Base-by-base conservation (phyloP, 2,113 vertebrate species). In the Pristiophorus japonicus region DNA sequence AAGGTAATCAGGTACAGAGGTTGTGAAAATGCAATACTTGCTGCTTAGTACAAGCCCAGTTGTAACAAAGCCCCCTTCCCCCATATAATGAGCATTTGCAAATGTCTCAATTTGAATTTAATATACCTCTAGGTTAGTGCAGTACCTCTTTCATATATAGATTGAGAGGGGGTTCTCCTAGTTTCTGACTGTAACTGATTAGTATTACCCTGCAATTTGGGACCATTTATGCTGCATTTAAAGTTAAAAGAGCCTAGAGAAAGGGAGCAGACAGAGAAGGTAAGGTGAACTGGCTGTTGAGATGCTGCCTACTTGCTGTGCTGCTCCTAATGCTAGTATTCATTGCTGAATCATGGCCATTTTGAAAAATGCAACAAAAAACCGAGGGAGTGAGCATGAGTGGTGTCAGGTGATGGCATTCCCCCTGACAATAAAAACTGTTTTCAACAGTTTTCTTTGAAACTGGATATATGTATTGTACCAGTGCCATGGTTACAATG, bases 1-100 rank as follows among this genome's bases (percentile, higher is more conserved):
- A 67, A 94, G 42, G 42, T 94, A 94, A 94, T 94, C 92, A 66
- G 45, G 65, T 70, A 70, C 92, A 47, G 42, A 94, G 65, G 66
- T 94, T 70, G 63, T 94, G 92, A 70, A 88, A 55, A 81, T 38
- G 38, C 34, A 91, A 91, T 8, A 34, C 30, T 63, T 91, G 34
- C 34, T 38, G 34, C 59, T 63, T 91, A 24, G 45, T 88, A 12
- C 6, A n/a, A 91, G 38, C n/a, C 27, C 59, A 20, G 6, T 90
- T 62, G 59, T 14, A 63, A n/a, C 59, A 63, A 63, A 16, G 14
- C 16, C 45, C 55, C 12, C 87, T 62, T 30, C 55, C 87, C 87
- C 34, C 59, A 38, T 38, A n/a, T 63, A 38, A 91, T 45, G 59
- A 63, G 8, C 47, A 8, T n/a, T 91, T n/a, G 55, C 30, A 62